These are phyloP conservation scores for Neolamprologus ventralis DNA, from an alignment of 2,113 vertebrate species.

Conservation along the genomic window DNA sequence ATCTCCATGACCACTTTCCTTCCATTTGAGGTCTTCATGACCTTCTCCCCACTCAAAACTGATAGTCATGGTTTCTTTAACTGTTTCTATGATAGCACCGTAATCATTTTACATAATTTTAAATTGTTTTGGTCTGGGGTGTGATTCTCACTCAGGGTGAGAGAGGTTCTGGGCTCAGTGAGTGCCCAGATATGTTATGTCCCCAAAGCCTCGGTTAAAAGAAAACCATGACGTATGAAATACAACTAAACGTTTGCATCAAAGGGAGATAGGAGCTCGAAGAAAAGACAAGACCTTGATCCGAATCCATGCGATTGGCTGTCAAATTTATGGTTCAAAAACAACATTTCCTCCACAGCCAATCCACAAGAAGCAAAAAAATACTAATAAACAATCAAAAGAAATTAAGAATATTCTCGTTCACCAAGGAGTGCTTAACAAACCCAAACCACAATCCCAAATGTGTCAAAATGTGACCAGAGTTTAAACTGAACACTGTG, in stretches of 20 bases:
- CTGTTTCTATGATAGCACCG: background rate
- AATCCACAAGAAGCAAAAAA: background rate
- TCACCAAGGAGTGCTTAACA: background rate
- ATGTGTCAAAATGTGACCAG: background rate
- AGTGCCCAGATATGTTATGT: background rate
- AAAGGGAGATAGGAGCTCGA: background rate
- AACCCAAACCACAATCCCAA: background rate
- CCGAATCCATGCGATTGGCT: accelerated
- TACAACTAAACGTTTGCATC: background rate
- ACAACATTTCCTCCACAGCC: background rate
- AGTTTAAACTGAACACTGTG: background rate
- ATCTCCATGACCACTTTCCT: background rate
- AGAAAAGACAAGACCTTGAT: background rate
- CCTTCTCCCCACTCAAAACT: background rate
- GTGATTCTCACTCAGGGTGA: background rate
- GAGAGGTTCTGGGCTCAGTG: background rate
- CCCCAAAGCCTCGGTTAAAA: background rate
- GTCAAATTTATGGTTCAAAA: background rate
- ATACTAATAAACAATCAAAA: background rate
- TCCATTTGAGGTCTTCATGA: background rate
- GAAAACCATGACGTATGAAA: background rate
- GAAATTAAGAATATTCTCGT: background rate
- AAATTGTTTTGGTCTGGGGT: background rate
- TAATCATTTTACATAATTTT: background rate
- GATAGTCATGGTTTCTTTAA: background rate